phyloP scores from a whole-genome alignment of 37 sponge, comb jelly and placozoan genomes.

The Chondrilla cf. caribensis region DNA sequence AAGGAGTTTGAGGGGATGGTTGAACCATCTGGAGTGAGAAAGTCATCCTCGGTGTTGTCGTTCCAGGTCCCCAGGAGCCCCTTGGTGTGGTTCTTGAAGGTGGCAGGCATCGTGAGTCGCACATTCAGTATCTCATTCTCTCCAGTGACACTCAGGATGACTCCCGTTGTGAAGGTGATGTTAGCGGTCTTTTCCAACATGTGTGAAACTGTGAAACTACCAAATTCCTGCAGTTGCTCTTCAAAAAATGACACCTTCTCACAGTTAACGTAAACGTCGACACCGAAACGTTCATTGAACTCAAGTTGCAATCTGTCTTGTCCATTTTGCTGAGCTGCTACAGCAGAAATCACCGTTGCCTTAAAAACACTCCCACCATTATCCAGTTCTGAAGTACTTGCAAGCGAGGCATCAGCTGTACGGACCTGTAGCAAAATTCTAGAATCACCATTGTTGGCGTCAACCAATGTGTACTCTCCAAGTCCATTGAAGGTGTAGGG shows the following conservation, averaged over 20 bases:
- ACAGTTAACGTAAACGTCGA: neutral
- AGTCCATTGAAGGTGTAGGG: constrained; percentile 30
- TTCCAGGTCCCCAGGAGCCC: constrained; percentile 33
- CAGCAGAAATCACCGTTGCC: neutral
- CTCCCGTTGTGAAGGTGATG: constrained; percentile 6
- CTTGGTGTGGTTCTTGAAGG: constrained; percentile 9
- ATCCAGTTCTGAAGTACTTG: neutral
- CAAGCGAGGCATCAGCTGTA: neutral
- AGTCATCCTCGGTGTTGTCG: constrained; percentile 23
- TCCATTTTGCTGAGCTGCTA: neutral
- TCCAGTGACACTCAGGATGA: constrained; percentile 13
- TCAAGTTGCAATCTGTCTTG: neutral
- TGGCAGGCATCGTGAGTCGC: neutral
- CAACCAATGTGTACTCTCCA: constrained; percentile 21
- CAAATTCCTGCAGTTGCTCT: constrained; percentile 14
- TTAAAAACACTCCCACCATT: neutral
- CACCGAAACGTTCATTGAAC: constrained; percentile 15
- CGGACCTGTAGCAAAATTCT: constrained; percentile 1
- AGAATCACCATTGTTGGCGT: neutral
- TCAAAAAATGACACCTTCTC: neutral
- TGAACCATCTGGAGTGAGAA: constrained; percentile 3
- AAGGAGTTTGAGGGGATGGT: neutral
- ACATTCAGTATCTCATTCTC: constrained; percentile 12
- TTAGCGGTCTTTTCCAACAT: neutral
- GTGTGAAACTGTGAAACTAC: neutral